phyloP scores from a whole-genome alignment of 2,888 invertebrate species.

The Clivina fossor region DNA sequence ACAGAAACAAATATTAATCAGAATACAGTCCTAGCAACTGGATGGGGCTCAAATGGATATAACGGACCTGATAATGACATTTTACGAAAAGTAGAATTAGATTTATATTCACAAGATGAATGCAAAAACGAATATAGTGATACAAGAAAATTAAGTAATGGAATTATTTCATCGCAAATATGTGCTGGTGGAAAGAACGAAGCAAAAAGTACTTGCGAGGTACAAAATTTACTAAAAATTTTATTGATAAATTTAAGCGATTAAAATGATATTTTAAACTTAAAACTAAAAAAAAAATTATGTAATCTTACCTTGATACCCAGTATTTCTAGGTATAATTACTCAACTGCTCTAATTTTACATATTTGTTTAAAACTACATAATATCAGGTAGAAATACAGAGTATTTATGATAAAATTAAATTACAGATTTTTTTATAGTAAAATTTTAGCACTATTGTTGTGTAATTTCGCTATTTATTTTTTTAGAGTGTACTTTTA shows the following conservation, averaged over 20 bases:
- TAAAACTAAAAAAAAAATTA: no score
- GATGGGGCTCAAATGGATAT: constrained; percentile 14
- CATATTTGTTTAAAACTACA: no score
- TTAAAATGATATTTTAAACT: constrained; percentile 9
- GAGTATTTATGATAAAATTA: no score
- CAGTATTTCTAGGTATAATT: no score
- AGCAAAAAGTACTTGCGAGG: constrained; percentile 50
- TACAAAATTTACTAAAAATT: constrained; percentile 36
- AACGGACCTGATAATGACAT: constrained; percentile 44
- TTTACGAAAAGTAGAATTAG: constrained; percentile 50
- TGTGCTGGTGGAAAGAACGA: constrained; percentile 48
- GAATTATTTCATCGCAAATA: constrained; percentile 46
- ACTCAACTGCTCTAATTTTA: no score
- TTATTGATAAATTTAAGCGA: background rate
- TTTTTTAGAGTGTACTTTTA: no score
- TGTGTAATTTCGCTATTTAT: no score
- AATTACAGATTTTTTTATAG: no score
- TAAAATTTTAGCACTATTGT: no score
- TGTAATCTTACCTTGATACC: no score
- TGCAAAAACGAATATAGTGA: constrained; percentile 41
- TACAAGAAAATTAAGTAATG: constrained; percentile 43
- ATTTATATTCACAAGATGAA: constrained; percentile 36
- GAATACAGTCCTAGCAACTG: constrained; percentile 5
- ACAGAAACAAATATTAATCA: background rate
- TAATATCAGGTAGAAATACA: no score